Conservation (phyloP, 2,888 invertebrate species). For the Clunio marinus region DNA sequence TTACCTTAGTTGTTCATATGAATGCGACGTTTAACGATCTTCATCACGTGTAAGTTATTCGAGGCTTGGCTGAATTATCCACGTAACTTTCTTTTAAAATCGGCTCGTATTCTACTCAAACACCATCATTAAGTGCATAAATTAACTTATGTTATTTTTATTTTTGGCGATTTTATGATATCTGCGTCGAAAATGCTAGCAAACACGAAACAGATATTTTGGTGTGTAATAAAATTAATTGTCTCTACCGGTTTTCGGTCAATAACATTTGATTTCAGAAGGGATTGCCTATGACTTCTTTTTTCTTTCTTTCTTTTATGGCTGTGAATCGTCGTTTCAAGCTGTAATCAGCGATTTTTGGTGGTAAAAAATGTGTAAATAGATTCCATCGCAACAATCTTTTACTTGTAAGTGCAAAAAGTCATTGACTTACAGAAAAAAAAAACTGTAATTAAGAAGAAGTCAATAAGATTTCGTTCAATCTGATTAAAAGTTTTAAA, state of each 20-base stretch:
- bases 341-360: too few relatives aligned
- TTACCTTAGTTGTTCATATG: background rate
- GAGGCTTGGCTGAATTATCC: background rate
- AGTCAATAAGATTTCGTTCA: background rate
- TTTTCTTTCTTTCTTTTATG: background rate
- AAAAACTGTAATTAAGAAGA: too few relatives aligned
- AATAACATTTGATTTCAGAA: background rate
- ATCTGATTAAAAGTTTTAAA: background rate
- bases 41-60: background rate
- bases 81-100: background rate
- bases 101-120: background rate
- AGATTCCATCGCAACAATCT: too few relatives aligned
- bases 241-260: background rate
- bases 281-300: conserved; percentile 11
- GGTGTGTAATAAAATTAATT: conserved; percentile 22
- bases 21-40: background rate
- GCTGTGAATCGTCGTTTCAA: background rate
- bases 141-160: background rate
- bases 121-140: background rate
- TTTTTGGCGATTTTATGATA: conserved; percentile 7
- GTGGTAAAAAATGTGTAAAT: too few relatives aligned
- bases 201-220: background rate
- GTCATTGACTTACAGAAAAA: too few relatives aligned
- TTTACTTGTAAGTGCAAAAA: too few relatives aligned
- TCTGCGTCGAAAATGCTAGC: background rate